phyloP scores from a whole-genome alignment of 1,140 invertebrate genomes.

The Formica exsecta region DNA sequence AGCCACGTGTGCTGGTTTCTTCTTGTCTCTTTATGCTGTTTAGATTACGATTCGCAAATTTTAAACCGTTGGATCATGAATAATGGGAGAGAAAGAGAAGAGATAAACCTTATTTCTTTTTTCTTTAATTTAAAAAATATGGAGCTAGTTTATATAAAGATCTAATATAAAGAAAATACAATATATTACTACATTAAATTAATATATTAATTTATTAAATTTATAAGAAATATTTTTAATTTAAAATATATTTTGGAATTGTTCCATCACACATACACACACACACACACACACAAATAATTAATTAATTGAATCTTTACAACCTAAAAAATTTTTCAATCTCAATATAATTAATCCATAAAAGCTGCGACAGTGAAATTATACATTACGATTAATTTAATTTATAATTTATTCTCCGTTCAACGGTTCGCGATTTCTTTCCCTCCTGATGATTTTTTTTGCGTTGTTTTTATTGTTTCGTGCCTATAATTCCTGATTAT shows the following conservation, averaged over 20 bases:
- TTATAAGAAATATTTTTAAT: no score
- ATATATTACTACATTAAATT: no score
- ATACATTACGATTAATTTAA: neutral
- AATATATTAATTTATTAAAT: no score
- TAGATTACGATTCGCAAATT: neutral
- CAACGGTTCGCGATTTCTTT: neutral
- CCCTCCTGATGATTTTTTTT: neutral
- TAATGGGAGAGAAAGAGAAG: neutral
- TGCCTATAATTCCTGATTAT: slow-evolving; percentile 4
- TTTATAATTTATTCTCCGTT: neutral
- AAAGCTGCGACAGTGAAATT: neutral
- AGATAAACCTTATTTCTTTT: no score
- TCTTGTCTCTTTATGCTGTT: neutral
- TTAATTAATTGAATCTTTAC: neutral
- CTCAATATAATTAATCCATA: neutral
- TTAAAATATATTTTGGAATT: no score
- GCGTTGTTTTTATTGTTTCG: slow-evolving; percentile 3
- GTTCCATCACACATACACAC: no score
- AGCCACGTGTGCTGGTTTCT: slow-evolving; percentile 73
- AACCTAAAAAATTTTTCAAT: neutral
- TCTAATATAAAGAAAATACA: no score
- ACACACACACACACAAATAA: no score
- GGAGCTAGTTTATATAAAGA: neutral
- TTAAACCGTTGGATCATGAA: neutral
- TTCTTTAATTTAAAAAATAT: neutral